Evolutionary conservation across 1,140 invertebrate species (phyloP), one percentile per base, ranked within the genome.

Genomic region (Helicoverpa zea): DNA sequence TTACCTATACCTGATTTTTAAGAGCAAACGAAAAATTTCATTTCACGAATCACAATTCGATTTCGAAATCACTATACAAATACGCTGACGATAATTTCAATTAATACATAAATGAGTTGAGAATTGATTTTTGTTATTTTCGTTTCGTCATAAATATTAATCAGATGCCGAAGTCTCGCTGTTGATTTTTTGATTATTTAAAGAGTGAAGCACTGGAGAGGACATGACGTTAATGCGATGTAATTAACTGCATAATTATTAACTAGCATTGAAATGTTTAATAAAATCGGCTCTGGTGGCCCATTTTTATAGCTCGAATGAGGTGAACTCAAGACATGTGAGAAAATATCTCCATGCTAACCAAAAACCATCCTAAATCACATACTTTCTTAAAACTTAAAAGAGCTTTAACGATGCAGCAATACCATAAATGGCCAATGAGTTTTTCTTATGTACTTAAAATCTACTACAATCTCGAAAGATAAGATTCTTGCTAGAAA

Each of bases 61-160:
- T 75, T 58, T 61, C 56, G 16, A 12, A 58, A 61, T 75, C 56
- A 16, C 35, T 75, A 7, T 14, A 54, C 29, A 75, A 75, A 75
- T 49, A 75, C 18, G 54, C 54, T 4, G 52, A 58, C 72, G 72
- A 59, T 61, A 75, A 75, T 59, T 75, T 61, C 73, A 75, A 75
- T 75, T 75, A 75, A 75, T 75, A 61, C 56, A 49, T 74, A 74
- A 74, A 59, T 58, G 73, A 11, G 30, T 49, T 23, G 23, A 75
- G 58, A 47, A 43, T 61, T 3, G 35, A 61, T 61, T 61, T 56
- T 61, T 75, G 56, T 75, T 75, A 61, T 49, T 75, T 47, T 43
- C 35, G 35, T 43, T 9, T 12, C 14, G 4, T 56, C 35, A 58
- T 75, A 61, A 61, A 61, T 61, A 23, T 75, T 75, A 61, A 75